A percentile compares a stretch with the other conserved stretches of the same genome.
Evolutionary conservation across 2,113 vertebrate genomes (phyloP).

Genomic region (Sander lucioperca): DNA sequence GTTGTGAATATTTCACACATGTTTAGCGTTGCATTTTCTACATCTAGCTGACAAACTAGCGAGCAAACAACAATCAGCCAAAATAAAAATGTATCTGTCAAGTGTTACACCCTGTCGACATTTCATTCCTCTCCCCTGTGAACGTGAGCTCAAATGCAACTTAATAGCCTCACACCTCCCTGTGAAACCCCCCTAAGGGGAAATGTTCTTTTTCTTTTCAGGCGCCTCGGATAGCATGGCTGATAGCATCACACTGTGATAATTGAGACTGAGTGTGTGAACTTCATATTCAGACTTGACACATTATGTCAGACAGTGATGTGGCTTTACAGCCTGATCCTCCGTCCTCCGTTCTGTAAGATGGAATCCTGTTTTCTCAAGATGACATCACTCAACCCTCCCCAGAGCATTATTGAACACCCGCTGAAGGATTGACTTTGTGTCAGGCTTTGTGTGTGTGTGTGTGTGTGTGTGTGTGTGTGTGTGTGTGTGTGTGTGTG

Average conservation of each 20-base stretch:
- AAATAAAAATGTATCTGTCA: conserved; percentile 57
- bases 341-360: conserved; percentile 30
- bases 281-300: conserved; percentile 35
- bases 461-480: conserved; percentile 2
- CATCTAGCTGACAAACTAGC: conserved; percentile 26
- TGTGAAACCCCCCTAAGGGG: conserved; percentile 14
- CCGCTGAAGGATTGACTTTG: conserved; percentile 63
- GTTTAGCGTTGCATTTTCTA: conserved; percentile 45
- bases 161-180: conserved; percentile 41
- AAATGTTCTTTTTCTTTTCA: conserved; percentile 49
- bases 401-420: conserved; percentile 56
- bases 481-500: conserved; percentile 22
- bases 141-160: conserved; percentile 36
- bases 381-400: conserved; percentile 54
- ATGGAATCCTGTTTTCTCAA: conserved; percentile 59
- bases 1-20: conserved; percentile 65
- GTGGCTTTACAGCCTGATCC: conserved; percentile 48
- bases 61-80: conserved; percentile 21
- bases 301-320: conserved; percentile 31
- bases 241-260: conserved; percentile 44
- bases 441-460: conserved; percentile 28
- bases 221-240: conserved; percentile 30
- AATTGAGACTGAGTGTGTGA: conserved; percentile 34
- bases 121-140: conserved; percentile 38
- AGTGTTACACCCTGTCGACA: conserved; percentile 47